A percentile compares a stretch with the other conserved stretches of the same genome.
Evolutionary conservation across 2,797 vertebrate species (phyloP).

Genomic region (Hemitrygon akajei): DNA sequence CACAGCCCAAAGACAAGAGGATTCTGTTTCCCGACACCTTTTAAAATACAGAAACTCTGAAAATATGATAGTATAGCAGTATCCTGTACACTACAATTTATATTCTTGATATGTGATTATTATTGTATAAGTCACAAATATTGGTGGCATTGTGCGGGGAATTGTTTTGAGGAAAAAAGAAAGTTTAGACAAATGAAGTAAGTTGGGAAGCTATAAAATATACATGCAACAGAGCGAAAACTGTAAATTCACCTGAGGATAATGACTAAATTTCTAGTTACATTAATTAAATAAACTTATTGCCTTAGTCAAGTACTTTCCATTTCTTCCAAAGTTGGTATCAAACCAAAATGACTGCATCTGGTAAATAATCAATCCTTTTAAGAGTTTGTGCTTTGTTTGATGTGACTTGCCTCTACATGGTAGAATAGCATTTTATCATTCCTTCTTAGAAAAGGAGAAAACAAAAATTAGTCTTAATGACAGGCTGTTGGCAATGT

Average conservation of each 20-base stretch:
- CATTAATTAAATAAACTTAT: not conserved
- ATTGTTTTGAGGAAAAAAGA: not conserved
- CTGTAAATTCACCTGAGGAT: not conserved
- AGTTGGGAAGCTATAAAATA: not conserved
- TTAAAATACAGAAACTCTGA: not conserved
- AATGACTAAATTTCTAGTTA: not conserved
- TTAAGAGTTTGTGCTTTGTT: not conserved
- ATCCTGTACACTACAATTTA: not conserved
- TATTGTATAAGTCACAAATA: not conserved
- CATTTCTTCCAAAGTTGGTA: not conserved
- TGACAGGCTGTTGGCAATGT: not conserved
- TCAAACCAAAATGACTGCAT: not conserved
- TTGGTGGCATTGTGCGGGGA: not conserved
- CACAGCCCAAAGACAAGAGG: not conserved
- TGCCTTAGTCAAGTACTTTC: not conserved
- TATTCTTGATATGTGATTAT: not conserved
- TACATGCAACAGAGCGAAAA: not conserved
- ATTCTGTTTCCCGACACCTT: not conserved
- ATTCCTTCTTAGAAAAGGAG: not conserved
- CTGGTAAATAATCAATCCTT: not conserved
- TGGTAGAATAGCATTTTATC: not conserved
- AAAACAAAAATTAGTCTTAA: not conserved
- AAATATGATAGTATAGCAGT: not conserved
- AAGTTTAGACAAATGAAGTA: not conserved
- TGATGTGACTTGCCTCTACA: not conserved